Evolutionary conservation across 2,797 vertebrate genomes (phyloP), one percentile per base, ranked within the genome.

Genomic region (Neomorphus geoffroyi): DNA sequence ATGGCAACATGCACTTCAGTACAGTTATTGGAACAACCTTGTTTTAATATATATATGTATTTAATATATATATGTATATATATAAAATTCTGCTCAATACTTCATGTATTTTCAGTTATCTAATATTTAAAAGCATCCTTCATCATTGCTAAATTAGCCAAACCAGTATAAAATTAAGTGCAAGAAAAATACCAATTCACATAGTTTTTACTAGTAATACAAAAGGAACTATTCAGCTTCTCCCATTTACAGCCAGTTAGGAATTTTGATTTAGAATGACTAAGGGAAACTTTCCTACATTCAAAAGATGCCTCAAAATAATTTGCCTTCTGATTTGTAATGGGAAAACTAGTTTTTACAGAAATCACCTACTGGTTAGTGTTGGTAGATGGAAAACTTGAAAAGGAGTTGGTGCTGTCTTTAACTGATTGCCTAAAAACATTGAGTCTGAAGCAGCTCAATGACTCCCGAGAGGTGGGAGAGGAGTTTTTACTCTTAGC

Each of bases 91-190:
- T 96, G 64, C 62, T 78, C 27, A 74, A 50, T 51, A 51, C 39
- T 45, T 93, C 54, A 12, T 72, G 92, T 91, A 70, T 86, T 65
- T 88, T 96, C 84, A 91, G 93, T 37, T 81, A 80, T 67, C 90
- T 96, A 80, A 48, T 56, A 91, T 56, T 72, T 58, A 90, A 94
- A 92, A 87, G 94, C 86, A 87, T 94, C 96, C 95, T 94, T 85
- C 92, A 69, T 95, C 92, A 70, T 93, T 70, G 94, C 92, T 90
- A 85, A 89, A 84, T 93, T 94, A 94, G 88, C 84, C 80, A 89
- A 92, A 95, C 95, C 65, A 73, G 88, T 96, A 94, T 89, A 97
- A 96, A 96, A 96, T 60, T 15, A 93, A 95, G 94, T 92, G 67
- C 93, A 96, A 96, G 73, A 80, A 90, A 95, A 93, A 93, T 67